Evolutionary conservation across 2,113 vertebrate species (phyloP), one percentile per base, ranked within the genome.

Genomic region (Heloderma charlesbogerti): DNA sequence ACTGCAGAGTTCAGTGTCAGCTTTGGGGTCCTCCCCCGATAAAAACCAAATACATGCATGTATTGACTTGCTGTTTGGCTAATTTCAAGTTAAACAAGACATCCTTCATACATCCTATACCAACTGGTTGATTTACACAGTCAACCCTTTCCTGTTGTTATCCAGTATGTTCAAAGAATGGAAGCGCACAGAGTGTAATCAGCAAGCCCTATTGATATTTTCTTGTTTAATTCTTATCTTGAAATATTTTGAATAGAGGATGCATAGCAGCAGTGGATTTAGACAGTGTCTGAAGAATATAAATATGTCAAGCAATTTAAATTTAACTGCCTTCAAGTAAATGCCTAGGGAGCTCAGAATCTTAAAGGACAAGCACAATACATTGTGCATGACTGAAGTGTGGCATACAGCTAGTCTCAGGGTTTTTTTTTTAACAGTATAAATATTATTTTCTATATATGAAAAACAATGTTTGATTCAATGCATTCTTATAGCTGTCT

Each of bases 331-430:
- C 45, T 54, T 27, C 51, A 37, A 37, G 60, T 81, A 25, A 1
- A 20, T 6, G 48, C 13, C 45, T 12, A 78, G 8, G 5, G 25
- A 84, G 2, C 0, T 5, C 69, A 77, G 31, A 10, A 2, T 60
- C 84, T 13, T 37, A 22, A 34, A 29, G 66, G 72, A 6, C 13
- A 13, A 0, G 0, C 6, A 2, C 2, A 45, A 82, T 77, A 72
- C 13, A 82, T 45, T 83, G 80, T 31, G 51, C 22, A 3, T 40
- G 15, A 77, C 45, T 16, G 51, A 80, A 80, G 13, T n/a, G 31
- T 51, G 29, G 9, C 25, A 51, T 29, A 9, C 3, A 31, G 25
- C 51, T 51, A 75, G 31, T 84, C 1, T 16, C 48, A n/a, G n/a
- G n/a, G 37, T 74, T 1, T 7, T 37, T 9, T 57, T 90, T 25